These are phyloP conservation scores for Caradrina clavipalpis DNA, from an alignment of 2,888 invertebrate genomes.

Conservation along the genomic window DNA sequence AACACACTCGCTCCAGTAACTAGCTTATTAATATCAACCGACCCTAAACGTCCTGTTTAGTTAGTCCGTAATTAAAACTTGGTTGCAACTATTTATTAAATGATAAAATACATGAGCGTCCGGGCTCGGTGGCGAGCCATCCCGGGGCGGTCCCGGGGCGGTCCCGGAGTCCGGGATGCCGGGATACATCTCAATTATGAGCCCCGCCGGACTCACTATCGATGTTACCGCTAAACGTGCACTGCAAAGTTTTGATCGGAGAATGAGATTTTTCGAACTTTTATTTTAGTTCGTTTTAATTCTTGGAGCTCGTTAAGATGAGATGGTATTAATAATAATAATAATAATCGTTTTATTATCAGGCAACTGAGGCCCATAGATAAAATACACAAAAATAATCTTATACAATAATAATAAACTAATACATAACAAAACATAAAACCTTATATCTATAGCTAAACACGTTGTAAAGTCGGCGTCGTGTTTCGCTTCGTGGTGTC, in stretches of 20 bases:
- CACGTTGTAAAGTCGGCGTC: too few relatives aligned
- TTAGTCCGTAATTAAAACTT: conserved; percentile 59
- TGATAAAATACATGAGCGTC: conserved; percentile 54
- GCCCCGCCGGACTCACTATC: conserved; percentile 43
- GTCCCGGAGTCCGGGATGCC: conserved; percentile 22
- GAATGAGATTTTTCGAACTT: not conserved
- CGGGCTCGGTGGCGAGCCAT: conserved; percentile 20
- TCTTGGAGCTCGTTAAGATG: not conserved
- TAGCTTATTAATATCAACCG: not conserved
- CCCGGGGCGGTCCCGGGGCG: conserved; percentile 11
- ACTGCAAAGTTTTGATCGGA: conserved; percentile 23
- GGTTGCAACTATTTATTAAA: conserved; percentile 59
- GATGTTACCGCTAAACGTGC: conserved; percentile 35
- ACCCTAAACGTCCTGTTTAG: conserved; percentile 27
- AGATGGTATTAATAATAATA: not conserved
- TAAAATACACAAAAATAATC: too few relatives aligned
- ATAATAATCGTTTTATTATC: too few relatives aligned
- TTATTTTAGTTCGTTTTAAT: not conserved
- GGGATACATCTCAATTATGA: conserved; percentile 60
- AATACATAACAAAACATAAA: too few relatives aligned
- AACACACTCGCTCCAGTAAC: conserved; percentile 32
- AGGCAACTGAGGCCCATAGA: too few relatives aligned
- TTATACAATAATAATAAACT: too few relatives aligned
- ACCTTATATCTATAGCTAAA: too few relatives aligned
- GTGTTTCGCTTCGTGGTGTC: too few relatives aligned